Evolutionary conservation across 1,140 invertebrate species (phyloP), one percentile per base, ranked within the genome.

Genomic region (Pogonus chalceus): DNA sequence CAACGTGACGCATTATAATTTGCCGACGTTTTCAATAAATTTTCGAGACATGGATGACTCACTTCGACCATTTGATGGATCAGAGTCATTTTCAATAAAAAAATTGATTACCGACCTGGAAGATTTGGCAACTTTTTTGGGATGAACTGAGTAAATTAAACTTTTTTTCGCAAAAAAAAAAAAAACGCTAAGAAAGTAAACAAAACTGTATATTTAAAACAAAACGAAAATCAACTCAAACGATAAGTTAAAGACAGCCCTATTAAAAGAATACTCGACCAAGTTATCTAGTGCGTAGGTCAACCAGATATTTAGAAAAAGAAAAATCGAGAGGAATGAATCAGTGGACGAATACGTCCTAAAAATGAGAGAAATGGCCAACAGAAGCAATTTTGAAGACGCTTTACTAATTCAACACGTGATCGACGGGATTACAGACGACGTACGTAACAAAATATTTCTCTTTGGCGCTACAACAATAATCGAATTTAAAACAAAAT

Each of bases 81-180:
- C 49, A 16, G 56, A 51, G 20, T 51, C 18, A n/a, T 56, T 43
- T 21, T 49, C 54, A 10, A 39, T 60, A 3, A 37, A 56, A 39
- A 52, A 4, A 35, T 61, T 52, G 58, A 53, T 60, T 18, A 39
- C 49, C 2, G 56, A 58, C 10, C 51, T 58, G 48, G 58, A 60
- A 52, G 58, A 58, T 4, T 53, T 18, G 7, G 53, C 53, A 12
- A 23, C 16, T 2, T 14, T 60, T 7, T 39, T 48, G 14, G 49
- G 46, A 21, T 60, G 56, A 56, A 54, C 46, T 24, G 51, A 52
- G 1, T 43, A 58, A 23, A 56, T 58, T 12, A 56, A 53, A 20
- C 39, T 58, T 12, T 54, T 60, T 16, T 60, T 56, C 22, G 53
- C 56, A 10, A 60, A 60, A 48, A n/a, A n/a, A n/a, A n/a, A n/a